Conservation (phyloP, 2,113 vertebrate genomes). For the Suncus etruscus region DNA sequence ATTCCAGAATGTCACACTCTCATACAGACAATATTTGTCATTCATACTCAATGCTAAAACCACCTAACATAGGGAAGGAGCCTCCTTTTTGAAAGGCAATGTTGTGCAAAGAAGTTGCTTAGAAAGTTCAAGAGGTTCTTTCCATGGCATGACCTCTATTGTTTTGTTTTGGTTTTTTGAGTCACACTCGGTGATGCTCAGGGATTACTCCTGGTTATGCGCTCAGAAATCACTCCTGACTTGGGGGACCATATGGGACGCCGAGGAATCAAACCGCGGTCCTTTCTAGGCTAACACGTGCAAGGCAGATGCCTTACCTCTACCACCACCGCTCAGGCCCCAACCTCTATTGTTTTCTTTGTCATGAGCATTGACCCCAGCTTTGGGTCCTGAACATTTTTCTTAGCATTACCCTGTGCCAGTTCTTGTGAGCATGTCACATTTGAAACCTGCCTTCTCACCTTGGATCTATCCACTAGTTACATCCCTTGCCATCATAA, state of each 20-base stretch:
- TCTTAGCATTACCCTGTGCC: too few relatives aligned
- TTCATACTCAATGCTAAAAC: neutral
- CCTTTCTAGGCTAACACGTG: too few relatives aligned
- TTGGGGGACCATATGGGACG: too few relatives aligned
- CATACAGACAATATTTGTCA: neutral
- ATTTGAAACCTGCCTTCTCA: neutral
- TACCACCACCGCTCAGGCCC: neutral
- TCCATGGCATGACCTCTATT: fast-evolving
- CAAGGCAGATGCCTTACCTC: too few relatives aligned
- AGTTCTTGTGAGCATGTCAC: neutral
- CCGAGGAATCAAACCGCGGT: too few relatives aligned
- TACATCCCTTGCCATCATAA: too few relatives aligned
- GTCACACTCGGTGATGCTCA: too few relatives aligned
- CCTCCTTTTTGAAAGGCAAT: neutral
- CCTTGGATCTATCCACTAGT: neutral
- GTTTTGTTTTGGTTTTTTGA: neutral
- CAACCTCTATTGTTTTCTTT: too few relatives aligned
- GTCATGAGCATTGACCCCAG: fast-evolving
- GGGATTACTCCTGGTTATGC: too few relatives aligned
- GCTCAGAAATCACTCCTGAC: too few relatives aligned
- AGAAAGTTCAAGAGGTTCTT: neutral
- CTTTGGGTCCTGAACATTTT: neutral
- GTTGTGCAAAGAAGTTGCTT: neutral
- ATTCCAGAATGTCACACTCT: neutral
- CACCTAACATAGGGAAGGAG: neutral